Evolutionary conservation across 2,797 vertebrate genomes (phyloP), one percentile per base, ranked within the genome.

Genomic region (Bradypodion ventrale): DNA sequence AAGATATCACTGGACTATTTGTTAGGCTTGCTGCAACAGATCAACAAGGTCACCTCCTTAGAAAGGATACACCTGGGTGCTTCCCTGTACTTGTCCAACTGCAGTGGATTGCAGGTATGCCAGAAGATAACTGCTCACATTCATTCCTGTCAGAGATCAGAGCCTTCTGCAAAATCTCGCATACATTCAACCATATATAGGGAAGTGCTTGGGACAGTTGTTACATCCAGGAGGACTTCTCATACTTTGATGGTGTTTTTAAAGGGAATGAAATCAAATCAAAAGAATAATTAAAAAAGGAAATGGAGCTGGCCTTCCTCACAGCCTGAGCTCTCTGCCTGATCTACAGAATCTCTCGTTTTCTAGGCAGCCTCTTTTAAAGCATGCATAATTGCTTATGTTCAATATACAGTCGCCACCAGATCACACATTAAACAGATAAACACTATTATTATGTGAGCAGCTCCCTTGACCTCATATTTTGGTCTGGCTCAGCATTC

Each of bases 361-460:
- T 94, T 90, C 1, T 89, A 88, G 81, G 89, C 87, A 93, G 93
- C 91, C 94, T 90, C 93, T 95, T 96, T 95, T 95, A 94, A 95
- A 96, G 95, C 92, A 94, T 84, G 89, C 74, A 84, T 95, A 95
- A 95, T 95, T 95, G 92, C 92, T 92, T 94, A 90, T 93, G 95
- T 95, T 95, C 95, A 95, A 85, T 83, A 7, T 92, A 49, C 0
- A 87, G 87, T 90, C 91, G 84, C 89, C 95, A 95, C 95, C 96
- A 96, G 94, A 94, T 96, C 95, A 95, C 94, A 96, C 96, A 96
- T 96, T 96, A 96, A 96, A 96, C 91, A 92, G 93, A 95, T 94
- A 95, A 95, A 93, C 92, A 94, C 93, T 95, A 89, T 94, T 93
- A 95, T 96, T 95, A 95, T 93, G 91, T 91, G 75, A 93, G 85